These are phyloP conservation scores for Megalops atlanticus DNA, from an alignment of 2,113 vertebrate species.

Conservation along the genomic window DNA sequence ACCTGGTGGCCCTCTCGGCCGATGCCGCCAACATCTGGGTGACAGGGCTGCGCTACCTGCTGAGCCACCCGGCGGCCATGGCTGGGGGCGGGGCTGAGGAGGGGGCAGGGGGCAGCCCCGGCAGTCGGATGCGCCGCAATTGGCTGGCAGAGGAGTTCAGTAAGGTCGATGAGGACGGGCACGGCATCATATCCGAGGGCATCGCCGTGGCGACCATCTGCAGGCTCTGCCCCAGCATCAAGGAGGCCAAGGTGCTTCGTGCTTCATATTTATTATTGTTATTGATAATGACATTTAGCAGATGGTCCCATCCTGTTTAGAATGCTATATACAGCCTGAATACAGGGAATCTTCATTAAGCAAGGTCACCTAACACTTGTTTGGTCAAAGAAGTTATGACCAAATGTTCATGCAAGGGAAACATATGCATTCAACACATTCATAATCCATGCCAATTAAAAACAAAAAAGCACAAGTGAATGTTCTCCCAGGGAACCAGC, in stretches of 20 bases:
- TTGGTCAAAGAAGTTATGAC: too few species aligned
- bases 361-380: too few species aligned
- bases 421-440: too few species aligned
- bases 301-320: too few species aligned
- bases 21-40: slow-evolving; percentile 99
- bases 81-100: slow-evolving; percentile 73
- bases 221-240: slow-evolving; percentile 87
- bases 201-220: slow-evolving; percentile 85
- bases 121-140: slow-evolving; percentile 79
- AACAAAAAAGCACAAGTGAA: too few species aligned
- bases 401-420: too few species aligned
- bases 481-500: too few species aligned
- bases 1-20: slow-evolving; percentile 89
- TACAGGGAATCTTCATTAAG: too few species aligned
- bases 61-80: slow-evolving; percentile 83
- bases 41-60: slow-evolving; percentile 88
- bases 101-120: slow-evolving; percentile 76
- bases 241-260: slow-evolving; percentile 88
- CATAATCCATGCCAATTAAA: too few species aligned
- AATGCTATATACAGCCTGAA: too few species aligned
- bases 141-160: slow-evolving; percentile 87
- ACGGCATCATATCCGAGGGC: slow-evolving; percentile 89
- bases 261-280: background rate
- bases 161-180: slow-evolving; percentile 84
- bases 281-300: background rate